phyloP scores from a whole-genome alignment of 2,113 vertebrate species.

The Corydoras sp. region DNA sequence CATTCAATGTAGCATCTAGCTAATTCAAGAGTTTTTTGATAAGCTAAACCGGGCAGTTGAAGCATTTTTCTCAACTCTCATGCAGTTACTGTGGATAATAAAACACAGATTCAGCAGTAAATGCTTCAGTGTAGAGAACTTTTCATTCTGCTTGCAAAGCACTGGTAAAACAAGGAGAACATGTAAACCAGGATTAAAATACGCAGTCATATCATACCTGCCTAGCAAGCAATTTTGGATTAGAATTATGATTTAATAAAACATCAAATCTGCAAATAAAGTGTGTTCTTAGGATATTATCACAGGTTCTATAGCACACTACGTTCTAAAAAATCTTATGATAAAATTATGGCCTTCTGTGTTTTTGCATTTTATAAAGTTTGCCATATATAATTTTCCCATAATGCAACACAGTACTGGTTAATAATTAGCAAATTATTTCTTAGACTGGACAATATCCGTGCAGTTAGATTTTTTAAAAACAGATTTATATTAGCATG shows the following conservation, averaged over 20 bases:
- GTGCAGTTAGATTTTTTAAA: too few species aligned
- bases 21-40: neutral
- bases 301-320: too few species aligned
- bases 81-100: neutral
- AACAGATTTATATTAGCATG: too few species aligned
- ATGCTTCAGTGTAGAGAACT: neutral
- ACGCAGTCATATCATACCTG: neutral
- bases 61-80: neutral
- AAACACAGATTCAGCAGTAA: neutral
- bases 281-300: neutral
- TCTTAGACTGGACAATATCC: too few species aligned
- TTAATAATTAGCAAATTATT: too few species aligned
- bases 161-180: neutral
- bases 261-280: neutral
- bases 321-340: too few species aligned
- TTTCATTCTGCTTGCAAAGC: neutral
- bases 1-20: neutral
- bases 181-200: neutral
- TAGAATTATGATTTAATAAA: neutral
- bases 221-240: neutral
- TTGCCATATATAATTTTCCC: too few species aligned
- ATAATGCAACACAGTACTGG: too few species aligned
- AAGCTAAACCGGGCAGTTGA: neutral
- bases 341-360: too few species aligned
- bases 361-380: too few species aligned